Conservation (phyloP, 2,113 vertebrate genomes). For the Benitochromis conjunctus region DNA sequence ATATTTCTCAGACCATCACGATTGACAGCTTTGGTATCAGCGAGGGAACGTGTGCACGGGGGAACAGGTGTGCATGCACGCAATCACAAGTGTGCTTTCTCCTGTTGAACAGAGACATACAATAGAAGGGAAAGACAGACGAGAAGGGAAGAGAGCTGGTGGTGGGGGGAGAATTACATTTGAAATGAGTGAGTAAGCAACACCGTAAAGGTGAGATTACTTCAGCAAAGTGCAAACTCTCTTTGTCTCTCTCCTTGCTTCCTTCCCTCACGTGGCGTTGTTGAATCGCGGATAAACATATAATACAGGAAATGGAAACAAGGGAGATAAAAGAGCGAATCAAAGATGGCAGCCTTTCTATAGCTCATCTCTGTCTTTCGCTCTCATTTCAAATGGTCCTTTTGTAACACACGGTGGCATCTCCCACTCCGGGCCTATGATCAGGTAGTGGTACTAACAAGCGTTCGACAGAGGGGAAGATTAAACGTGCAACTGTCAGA, state of each 20-base stretch:
- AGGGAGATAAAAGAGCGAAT: conserved; percentile 11
- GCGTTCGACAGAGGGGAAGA: conserved; percentile 33
- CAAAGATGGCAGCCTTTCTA: conserved; percentile 19
- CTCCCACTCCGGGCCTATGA: conserved; percentile 48
- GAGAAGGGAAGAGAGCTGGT: not conserved
- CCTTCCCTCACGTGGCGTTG: not conserved
- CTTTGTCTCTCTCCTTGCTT: not conserved
- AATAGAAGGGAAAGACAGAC: conserved; percentile 21
- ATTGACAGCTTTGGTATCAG: conserved; percentile 60
- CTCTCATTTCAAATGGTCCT: conserved; percentile 33
- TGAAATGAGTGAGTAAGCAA: not conserved
- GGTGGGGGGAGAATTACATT: not conserved
- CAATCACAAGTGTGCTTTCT: conserved; percentile 28
- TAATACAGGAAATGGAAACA: not conserved
- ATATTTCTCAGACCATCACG: conserved; percentile 46
- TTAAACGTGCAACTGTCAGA: conserved; percentile 56
- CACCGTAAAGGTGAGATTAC: not conserved
- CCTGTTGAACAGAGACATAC: conserved; percentile 58
- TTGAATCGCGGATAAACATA: not conserved
- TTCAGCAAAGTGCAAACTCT: not conserved
- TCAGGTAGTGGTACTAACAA: conserved; percentile 56
- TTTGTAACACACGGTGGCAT: conserved; percentile 24
- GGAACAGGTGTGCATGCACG: conserved; percentile 15
- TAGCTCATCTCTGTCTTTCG: not conserved
- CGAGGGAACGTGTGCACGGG: conserved; percentile 11